Evolutionary conservation across 2,113 vertebrate species (phyloP).

Genomic region (Rhinolophus ferrumequinum): DNA sequence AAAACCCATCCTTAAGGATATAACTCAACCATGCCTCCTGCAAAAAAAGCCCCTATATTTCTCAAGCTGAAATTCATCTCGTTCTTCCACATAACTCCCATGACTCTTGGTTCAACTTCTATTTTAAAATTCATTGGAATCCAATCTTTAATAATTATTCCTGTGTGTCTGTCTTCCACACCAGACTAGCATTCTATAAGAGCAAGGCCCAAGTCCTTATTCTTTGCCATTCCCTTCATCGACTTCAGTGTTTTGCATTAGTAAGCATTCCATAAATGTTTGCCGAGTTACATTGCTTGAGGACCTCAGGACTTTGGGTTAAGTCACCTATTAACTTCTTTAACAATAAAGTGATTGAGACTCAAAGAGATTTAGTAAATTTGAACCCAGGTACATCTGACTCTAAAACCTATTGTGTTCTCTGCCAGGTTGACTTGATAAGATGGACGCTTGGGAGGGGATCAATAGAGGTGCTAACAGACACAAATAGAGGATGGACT

Average conservation of each 20-base stretch:
- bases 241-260: not conserved
- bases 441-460: not conserved
- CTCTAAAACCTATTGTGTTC: not conserved
- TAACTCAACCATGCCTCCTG: not conserved
- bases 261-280: not conserved
- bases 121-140: not conserved
- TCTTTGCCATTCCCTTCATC: not conserved
- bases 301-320: not conserved
- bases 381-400: not conserved
- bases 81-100: not conserved
- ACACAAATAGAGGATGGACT: not conserved
- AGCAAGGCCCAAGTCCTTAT: not conserved
- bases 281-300: not conserved
- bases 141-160: not conserved
- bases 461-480: not conserved
- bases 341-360: not conserved
- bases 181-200: not conserved
- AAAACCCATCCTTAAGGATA: not conserved
- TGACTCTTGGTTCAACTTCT: not conserved
- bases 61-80: not conserved
- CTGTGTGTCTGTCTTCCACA: not conserved
- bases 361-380: not conserved
- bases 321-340: not conserved
- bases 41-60: not conserved
- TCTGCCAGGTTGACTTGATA: not conserved